phyloP scores from a whole-genome alignment of 2,888 invertebrate species.

The Eristalis tenax region DNA sequence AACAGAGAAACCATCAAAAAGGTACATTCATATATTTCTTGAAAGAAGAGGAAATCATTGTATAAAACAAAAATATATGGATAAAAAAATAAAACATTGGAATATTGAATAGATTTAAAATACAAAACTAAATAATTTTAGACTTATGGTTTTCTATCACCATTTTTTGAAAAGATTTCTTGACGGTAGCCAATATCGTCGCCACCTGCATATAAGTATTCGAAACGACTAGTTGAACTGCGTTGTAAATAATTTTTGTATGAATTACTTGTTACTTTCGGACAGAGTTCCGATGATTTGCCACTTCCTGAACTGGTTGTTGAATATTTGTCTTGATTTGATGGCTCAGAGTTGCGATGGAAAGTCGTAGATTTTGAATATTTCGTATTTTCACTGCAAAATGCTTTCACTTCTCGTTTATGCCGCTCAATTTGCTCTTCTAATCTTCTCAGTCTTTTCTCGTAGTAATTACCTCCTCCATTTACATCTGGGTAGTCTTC shows the following conservation, averaged over 20 bases:
- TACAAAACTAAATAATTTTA: conserved; percentile 43
- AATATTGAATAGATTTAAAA: conserved; percentile 19
- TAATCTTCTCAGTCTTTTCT: conserved; percentile 74
- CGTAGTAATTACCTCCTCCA: conserved; percentile 74
- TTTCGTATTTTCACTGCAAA: conserved; percentile 73
- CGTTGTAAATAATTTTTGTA: conserved; percentile 10
- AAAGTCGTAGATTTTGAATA: conserved; percentile 18
- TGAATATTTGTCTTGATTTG: conserved; percentile 40
- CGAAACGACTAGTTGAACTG: conserved; percentile 12
- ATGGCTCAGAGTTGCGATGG: conserved; percentile 22
- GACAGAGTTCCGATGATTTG: conserved; percentile 16
- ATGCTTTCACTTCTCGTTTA: conserved; percentile 76
- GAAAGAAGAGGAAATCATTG: conserved; percentile 23
- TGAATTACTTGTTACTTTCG: conserved; percentile 17
- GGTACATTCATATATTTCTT: conserved; percentile 46
- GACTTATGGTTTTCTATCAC: conserved; percentile 30
- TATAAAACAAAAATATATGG: conserved; percentile 36
- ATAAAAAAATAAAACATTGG: conserved; percentile 56
- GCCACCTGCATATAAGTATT: conserved; percentile 27
- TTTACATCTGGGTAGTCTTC: conserved; percentile 14
- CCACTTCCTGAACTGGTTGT: conserved; percentile 24
- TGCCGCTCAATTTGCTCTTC: conserved; percentile 77
- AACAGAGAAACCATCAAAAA: conserved; percentile 20
- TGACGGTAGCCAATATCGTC: conserved; percentile 25
- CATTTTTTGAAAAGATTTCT: conserved; percentile 24